Conservation (phyloP, 2,888 invertebrate genomes). For the Rhagophthalmus giganteus region DNA sequence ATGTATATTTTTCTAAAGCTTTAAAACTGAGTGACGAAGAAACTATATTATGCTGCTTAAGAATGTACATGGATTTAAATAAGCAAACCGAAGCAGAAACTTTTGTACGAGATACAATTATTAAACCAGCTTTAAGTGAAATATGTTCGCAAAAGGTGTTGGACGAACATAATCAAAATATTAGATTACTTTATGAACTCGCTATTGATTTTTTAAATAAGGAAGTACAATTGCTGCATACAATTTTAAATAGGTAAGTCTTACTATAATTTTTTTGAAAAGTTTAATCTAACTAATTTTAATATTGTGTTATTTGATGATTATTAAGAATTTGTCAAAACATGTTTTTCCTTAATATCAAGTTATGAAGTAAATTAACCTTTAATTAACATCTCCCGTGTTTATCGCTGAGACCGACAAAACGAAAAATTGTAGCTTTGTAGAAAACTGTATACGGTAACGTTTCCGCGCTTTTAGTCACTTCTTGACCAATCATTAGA, state of each 20-base stretch:
- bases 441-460: too few species aligned
- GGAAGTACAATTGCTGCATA: constrained; percentile 58
- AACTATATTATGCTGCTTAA: constrained; percentile 62
- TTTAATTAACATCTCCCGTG: too few species aligned
- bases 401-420: too few species aligned
- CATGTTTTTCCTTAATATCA: too few species aligned
- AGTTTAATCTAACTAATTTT: too few species aligned
- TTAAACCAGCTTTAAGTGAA: constrained; percentile 68
- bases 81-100: constrained; percentile 72
- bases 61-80: constrained; percentile 63
- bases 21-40: constrained; percentile 61
- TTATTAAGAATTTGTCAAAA: too few species aligned
- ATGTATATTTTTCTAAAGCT: constrained; percentile 57
- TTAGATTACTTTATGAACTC: constrained; percentile 72
- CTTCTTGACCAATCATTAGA: too few species aligned
- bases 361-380: too few species aligned
- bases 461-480: too few species aligned
- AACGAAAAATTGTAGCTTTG: too few species aligned
- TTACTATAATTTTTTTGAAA: too few species aligned
- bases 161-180: constrained; percentile 62
- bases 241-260: constrained; percentile 53
- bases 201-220: constrained; percentile 72
- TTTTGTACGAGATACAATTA: constrained; percentile 68
- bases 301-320: too few species aligned
- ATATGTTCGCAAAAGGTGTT: constrained; percentile 69